phyloP scores from a whole-genome alignment of 1,140 invertebrate species.

The Apocrypta bakeri region DNA sequence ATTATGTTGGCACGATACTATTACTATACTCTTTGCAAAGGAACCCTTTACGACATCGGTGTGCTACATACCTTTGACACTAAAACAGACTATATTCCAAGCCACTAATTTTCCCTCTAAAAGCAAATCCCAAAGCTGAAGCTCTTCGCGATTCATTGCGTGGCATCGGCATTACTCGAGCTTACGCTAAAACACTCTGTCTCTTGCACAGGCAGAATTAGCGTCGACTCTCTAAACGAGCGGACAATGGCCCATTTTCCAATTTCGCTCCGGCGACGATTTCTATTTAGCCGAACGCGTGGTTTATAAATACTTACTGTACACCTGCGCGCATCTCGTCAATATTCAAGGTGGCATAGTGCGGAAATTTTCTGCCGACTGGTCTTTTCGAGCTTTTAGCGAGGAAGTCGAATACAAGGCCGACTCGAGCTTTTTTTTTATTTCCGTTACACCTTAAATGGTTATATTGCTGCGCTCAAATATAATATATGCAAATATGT shows the following conservation, averaged over 20 bases:
- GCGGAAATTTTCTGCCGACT: background rate
- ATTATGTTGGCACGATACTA: no score
- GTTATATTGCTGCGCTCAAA: no score
- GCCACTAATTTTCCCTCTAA: no score
- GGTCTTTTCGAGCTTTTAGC: background rate
- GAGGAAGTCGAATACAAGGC: background rate
- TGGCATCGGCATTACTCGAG: background rate
- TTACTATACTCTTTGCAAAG: no score
- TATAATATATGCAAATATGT: no score
- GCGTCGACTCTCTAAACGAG: slow-evolving; percentile 17
- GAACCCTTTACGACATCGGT: no score
- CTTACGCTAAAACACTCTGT: background rate
- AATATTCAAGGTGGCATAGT: background rate
- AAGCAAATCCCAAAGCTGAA: background rate
- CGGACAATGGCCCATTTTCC: slow-evolving; percentile 49
- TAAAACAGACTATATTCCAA: no score
- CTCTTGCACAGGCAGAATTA: slow-evolving; percentile 27
- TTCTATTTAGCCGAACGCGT: slow-evolving; percentile 36
- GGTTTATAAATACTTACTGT: slow-evolving; percentile 17
- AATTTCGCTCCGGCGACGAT: slow-evolving; percentile 19
- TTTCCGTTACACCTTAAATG: no score
- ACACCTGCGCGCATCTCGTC: background rate
- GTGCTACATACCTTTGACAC: no score
- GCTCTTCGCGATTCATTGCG: no score
- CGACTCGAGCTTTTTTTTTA: background rate